Evolutionary conservation across 2,113 vertebrate species (phyloP), one percentile per base, ranked within the genome.

Genomic region (Condylura cristata): DNA sequence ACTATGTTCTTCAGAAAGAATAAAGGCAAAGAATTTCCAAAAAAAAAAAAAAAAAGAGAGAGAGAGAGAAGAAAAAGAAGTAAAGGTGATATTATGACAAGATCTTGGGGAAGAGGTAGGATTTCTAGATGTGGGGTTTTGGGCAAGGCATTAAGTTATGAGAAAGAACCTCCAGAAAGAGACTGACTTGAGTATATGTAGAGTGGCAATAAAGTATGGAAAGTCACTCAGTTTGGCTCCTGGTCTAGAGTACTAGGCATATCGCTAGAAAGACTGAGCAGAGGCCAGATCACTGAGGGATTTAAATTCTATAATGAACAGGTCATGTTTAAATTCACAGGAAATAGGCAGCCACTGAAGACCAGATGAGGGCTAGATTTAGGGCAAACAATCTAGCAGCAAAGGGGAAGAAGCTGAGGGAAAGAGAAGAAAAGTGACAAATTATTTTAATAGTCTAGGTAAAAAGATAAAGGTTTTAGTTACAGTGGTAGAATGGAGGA

Each of bases 271-370:
- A 95, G 92, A 48, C 0, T 75, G 32, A n/a, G 14, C 24, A 30
- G 72, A 28, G 30, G 3, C 6, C 71, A 86, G 39, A 79, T 70
- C 32, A 84, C 2, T 6, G 22, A 83, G 44, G 58, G 13, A 24
- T 58, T 88, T 88, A 65, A 75, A 76, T 51, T 95, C 75, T 74
- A 91, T 30, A 70, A 2, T 37, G n/a, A 89, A 83, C 3, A 71
- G 17, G 8, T 34, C 93, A 46, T 61, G 46, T 32, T 87, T 90
- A 86, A 78, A 56, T 94, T 92, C 78, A 76, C 0, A 93, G 32
- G n/a, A 37, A 81, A 66, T 24, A 6, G 18, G 28, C 34, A 86
- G n/a, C 3, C 72, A 79, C 75, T 93, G 34, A 71, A 81, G 44
- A 14, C 89, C 34, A 89, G 12, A 65, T n/a, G 3, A 81, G 56